Evolutionary conservation across 2,113 vertebrate genomes (phyloP).

Genomic region (Microcebus ravelobensis): DNA sequence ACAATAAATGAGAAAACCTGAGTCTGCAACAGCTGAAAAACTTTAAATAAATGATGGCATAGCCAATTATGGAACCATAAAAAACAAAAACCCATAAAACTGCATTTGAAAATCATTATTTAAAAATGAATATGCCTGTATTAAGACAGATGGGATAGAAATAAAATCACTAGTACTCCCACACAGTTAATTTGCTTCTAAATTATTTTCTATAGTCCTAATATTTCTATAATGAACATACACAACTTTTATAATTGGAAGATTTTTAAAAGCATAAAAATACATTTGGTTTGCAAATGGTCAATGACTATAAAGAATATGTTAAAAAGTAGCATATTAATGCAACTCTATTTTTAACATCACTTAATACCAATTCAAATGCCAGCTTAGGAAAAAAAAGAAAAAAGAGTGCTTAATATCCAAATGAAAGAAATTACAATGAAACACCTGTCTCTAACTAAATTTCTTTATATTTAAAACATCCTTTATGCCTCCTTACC

Average conservation of each 20-base stretch:
- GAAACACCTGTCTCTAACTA: background rate
- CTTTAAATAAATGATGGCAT: background rate
- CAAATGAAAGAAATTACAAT: conserved; percentile 2
- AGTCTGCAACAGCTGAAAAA: conserved; percentile 1
- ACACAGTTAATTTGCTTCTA: background rate
- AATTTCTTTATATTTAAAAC: background rate
- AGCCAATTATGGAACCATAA: background rate
- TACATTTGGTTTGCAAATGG: conserved; percentile 11
- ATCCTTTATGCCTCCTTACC: background rate
- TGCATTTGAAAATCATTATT: background rate
- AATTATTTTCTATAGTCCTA: background rate
- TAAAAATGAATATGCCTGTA: background rate
- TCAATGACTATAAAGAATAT: background rate
- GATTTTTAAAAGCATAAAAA: background rate
- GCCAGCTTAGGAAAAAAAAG: background rate
- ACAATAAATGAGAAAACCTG: background rate
- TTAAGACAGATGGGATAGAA: background rate
- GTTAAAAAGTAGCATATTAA: background rate
- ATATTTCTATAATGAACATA: background rate
- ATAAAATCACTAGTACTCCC: background rate
- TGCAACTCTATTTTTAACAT: background rate
- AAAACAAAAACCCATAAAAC: background rate
- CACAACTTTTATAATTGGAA: background rate
- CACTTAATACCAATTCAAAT: background rate
- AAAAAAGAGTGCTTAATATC: background rate